These are phyloP conservation scores for Dione vanillae DNA, from an alignment of 2,888 invertebrate genomes.

Conservation along the genomic window DNA sequence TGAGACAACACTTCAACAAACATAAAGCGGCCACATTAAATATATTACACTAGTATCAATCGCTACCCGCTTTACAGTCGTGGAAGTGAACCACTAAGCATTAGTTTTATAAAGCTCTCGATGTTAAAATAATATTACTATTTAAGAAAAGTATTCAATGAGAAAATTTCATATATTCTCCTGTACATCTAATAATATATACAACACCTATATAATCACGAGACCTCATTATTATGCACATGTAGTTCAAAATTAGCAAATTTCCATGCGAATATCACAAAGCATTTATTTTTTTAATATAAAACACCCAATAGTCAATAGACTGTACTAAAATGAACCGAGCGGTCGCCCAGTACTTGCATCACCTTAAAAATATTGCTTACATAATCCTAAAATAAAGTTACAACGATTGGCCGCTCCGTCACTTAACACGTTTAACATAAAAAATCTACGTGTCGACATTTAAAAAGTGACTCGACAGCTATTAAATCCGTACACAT, in stretches of 20 bases:
- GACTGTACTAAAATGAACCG: conserved; percentile 58
- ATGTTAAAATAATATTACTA: conserved; percentile 55
- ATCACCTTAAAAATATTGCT: conserved; percentile 32
- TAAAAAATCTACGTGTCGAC: conserved; percentile 40
- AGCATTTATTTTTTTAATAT: conserved; percentile 61
- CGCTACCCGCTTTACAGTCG: conserved; percentile 38
- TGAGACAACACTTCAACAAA: conserved; percentile 29
- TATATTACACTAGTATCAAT: conserved; percentile 26
- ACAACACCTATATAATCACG: conserved; percentile 54
- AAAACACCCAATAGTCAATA: conserved; percentile 66
- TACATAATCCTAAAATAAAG: conserved; percentile 21
- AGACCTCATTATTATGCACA: conserved; percentile 25
- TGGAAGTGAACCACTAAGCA: conserved; percentile 42
- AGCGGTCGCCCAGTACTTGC: conserved; percentile 48
- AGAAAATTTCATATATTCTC: conserved; percentile 54
- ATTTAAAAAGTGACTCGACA: conserved; percentile 38
- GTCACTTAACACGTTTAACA: conserved; percentile 43
- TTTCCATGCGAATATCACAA: conserved; percentile 71
- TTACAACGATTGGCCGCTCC: conserved; percentile 24
- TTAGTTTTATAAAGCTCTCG: conserved; percentile 65
- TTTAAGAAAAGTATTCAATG: conserved; percentile 54
- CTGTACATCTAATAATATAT: conserved; percentile 58
- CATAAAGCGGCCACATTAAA: conserved; percentile 53
- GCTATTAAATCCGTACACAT: conserved; percentile 24
- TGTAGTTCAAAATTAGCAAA: conserved; percentile 48